Conservation (phyloP, 2,113 vertebrate genomes). For the Hydropotes inermis region DNA sequence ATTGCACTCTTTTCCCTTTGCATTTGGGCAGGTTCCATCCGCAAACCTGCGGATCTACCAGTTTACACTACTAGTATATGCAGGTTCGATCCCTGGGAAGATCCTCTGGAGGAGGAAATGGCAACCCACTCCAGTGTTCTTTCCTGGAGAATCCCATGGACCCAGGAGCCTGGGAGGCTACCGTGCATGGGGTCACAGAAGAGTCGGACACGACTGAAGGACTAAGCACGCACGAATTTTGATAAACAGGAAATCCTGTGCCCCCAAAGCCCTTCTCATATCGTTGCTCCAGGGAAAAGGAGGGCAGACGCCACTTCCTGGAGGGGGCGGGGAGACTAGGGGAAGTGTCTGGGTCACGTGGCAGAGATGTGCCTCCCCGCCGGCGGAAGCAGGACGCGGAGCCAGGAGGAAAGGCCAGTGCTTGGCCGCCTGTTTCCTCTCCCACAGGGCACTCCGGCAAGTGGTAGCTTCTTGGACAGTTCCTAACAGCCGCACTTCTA, state of each 20-base stretch:
- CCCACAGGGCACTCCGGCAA: not conserved
- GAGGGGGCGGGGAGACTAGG: fast-evolving
- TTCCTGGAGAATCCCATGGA: not conserved
- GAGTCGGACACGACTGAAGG: not conserved
- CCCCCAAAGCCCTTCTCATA: not conserved
- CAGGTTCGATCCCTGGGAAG: not conserved
- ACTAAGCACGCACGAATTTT: not conserved
- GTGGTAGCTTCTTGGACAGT: not conserved
- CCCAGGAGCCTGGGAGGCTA: not conserved
- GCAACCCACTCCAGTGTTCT: not conserved
- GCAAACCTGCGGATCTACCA: not conserved
- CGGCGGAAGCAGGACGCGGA: fast-evolving
- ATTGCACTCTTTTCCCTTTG: not conserved
- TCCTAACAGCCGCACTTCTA: not conserved
- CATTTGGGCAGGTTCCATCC: not conserved
- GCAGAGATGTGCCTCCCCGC: fast-evolving
- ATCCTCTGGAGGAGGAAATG: not conserved
- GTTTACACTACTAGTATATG: not conserved
- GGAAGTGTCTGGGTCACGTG: fast-evolving
- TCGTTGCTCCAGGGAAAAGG: not conserved
- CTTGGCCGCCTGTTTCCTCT: not conserved
- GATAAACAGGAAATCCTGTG: not conserved
- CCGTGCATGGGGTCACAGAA: not conserved
- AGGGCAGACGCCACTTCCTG: too few species aligned
- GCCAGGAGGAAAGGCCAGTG: not conserved